A percentile compares a stretch with the other conserved stretches of the same genome.
Conservation (phyloP, 2,797 vertebrate species). For the Crocodylus rhombifer region DNA sequence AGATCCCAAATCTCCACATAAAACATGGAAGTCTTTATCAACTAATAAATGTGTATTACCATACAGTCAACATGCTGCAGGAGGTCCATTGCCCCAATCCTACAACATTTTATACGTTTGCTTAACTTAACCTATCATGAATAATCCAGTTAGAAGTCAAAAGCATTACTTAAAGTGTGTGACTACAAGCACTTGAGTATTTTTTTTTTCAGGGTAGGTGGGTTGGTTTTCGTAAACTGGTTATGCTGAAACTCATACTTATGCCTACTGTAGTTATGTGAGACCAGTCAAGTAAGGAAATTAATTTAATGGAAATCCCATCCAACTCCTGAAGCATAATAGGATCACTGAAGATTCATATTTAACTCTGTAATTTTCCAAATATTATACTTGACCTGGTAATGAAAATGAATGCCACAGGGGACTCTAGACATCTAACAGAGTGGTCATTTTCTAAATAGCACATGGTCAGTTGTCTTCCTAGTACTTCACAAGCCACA, state of each 20-base stretch:
- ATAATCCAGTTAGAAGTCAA: neutral
- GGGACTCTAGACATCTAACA: neutral
- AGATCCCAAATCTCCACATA: neutral
- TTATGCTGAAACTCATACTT: neutral
- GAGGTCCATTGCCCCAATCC: neutral
- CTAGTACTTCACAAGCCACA: neutral
- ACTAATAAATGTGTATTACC: neutral
- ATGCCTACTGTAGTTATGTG: neutral
- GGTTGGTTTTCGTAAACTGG: neutral
- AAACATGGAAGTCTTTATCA: neutral
- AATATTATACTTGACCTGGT: neutral
- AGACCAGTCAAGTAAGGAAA: neutral
- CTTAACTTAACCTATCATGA: neutral
- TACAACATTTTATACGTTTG: neutral
- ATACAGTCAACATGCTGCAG: neutral
- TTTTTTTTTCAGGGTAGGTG: neutral
- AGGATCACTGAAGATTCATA: neutral
- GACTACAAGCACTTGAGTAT: neutral
- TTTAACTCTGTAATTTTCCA: neutral
- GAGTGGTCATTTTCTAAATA: neutral
- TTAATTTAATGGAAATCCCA: neutral
- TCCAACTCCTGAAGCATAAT: neutral
- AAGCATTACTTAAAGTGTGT: neutral
- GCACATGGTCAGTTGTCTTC: neutral
- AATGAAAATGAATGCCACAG: neutral